Conservation (phyloP, 1,140 invertebrate genomes). For the Sarcophaga peregrina region DNA sequence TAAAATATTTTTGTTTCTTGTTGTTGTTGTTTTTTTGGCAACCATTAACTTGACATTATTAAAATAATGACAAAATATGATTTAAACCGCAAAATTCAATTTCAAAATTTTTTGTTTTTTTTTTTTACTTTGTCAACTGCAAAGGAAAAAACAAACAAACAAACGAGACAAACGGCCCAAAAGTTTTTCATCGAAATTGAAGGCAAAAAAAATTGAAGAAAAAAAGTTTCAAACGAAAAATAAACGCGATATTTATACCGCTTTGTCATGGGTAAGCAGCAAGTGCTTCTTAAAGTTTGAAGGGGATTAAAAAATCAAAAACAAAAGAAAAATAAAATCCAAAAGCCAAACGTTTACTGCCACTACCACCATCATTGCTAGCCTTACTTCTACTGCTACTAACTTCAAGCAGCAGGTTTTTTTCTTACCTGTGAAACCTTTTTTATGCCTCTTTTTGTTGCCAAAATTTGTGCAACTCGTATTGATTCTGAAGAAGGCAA, state of each 20-base stretch:
- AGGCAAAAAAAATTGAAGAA: neutral
- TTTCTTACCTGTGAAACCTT: neutral
- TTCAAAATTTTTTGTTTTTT: neutral
- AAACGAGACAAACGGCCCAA: neutral
- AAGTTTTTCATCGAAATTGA: neutral
- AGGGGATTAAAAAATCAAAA: neutral
- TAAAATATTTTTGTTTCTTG: too few relatives aligned
- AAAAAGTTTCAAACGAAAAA: neutral
- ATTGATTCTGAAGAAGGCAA: neutral
- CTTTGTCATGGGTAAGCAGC: neutral
- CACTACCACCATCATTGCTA: neutral
- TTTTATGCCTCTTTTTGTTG: neutral
- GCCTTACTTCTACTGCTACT: neutral
- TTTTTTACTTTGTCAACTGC: neutral
- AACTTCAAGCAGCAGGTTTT: neutral
- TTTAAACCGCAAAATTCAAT: constrained; percentile 20
- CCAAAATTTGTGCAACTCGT: neutral
- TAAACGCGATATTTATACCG: neutral
- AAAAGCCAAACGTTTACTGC: too few relatives aligned
- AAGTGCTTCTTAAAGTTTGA: neutral
- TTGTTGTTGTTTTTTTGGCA: neutral
- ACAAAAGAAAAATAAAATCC: neutral
- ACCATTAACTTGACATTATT: constrained; percentile 25
- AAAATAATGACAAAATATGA: constrained; percentile 25
- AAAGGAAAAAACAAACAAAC: neutral